These are phyloP conservation scores for Rhinolophus sinicus DNA, from an alignment of 2,113 vertebrate genomes.

Conservation along the genomic window DNA sequence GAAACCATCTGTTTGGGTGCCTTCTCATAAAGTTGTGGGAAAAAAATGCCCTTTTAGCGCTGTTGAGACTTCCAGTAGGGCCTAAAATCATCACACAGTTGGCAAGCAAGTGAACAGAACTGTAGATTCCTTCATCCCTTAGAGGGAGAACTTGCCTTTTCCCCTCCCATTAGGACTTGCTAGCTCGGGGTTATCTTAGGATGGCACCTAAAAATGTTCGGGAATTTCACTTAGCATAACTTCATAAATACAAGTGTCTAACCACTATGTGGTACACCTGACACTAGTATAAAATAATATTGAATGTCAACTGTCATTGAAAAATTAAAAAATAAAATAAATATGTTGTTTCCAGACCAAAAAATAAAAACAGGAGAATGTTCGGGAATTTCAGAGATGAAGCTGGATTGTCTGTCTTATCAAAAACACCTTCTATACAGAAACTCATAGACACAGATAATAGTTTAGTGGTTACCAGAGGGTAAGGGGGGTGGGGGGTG, in stretches of 20 bases:
- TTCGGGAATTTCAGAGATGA: conserved; percentile 43
- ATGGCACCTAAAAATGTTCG: conserved; percentile 12
- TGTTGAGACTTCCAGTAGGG: background rate
- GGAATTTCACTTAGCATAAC: background rate
- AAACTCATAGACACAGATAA: too few species aligned
- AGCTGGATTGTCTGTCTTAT: background rate
- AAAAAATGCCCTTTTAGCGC: background rate
- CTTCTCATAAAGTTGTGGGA: conserved; percentile 45
- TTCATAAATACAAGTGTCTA: too few species aligned
- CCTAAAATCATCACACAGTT: conserved; percentile 20
- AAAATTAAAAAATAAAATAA: too few species aligned
- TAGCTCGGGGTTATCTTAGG: background rate
- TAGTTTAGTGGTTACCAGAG: too few species aligned
- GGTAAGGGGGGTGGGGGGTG: too few species aligned
- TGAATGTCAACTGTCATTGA: too few species aligned
- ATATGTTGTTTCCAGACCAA: too few species aligned
- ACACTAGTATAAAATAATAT: too few species aligned
- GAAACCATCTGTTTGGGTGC: conserved; percentile 52
- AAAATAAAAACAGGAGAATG: background rate
- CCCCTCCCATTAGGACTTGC: background rate
- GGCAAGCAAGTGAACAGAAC: conserved; percentile 32
- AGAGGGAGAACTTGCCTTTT: conserved; percentile 12
- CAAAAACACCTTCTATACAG: conserved; percentile 43
- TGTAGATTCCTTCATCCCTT: background rate
- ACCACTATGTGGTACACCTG: too few species aligned